Conservation (phyloP, 2,797 vertebrate species). For the Holocentrus rufus region DNA sequence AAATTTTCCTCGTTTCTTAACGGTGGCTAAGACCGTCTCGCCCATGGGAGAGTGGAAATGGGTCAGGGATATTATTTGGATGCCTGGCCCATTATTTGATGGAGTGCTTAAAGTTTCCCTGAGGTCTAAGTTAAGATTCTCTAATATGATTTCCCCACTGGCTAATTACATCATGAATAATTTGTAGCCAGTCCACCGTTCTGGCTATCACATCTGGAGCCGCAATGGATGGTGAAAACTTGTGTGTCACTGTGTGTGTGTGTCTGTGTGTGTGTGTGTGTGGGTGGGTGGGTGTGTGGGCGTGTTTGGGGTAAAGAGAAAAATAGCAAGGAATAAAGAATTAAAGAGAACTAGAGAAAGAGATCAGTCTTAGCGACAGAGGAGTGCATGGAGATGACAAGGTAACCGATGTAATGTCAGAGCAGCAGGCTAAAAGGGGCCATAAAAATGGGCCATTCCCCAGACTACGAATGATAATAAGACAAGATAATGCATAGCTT, state of each 20-base stretch:
- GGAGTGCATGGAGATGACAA: conserved; percentile 60
- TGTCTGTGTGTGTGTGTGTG: conserved; percentile 19
- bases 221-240: conserved; percentile 36
- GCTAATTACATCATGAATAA: conserved; percentile 79
- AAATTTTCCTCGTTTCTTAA: conserved; percentile 42
- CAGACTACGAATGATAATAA: conserved; percentile 62
- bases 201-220: conserved; percentile 56
- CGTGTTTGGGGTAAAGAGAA: conserved; percentile 34
- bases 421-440: conserved; percentile 63
- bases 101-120: conserved; percentile 71
- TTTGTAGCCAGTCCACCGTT: conserved; percentile 60
- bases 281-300: conserved; percentile 21
- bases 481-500: conserved; percentile 74
- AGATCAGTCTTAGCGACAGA: conserved; percentile 56
- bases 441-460: conserved; percentile 64
- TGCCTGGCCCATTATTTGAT: conserved; percentile 62
- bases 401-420: conserved; percentile 72
- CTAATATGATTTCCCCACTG: conserved; percentile 67
- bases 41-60: conserved; percentile 52
- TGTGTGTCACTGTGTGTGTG: conserved; percentile 5
- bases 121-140: conserved; percentile 70
- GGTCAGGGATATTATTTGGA: conserved; percentile 71
- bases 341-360: conserved; percentile 28
- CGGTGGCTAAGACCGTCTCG: conserved; percentile 29
- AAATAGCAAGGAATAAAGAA: conserved; percentile 46